phyloP scores from a whole-genome alignment of 1,140 invertebrate species.

The Meloidogyne chitwoodi region DNA sequence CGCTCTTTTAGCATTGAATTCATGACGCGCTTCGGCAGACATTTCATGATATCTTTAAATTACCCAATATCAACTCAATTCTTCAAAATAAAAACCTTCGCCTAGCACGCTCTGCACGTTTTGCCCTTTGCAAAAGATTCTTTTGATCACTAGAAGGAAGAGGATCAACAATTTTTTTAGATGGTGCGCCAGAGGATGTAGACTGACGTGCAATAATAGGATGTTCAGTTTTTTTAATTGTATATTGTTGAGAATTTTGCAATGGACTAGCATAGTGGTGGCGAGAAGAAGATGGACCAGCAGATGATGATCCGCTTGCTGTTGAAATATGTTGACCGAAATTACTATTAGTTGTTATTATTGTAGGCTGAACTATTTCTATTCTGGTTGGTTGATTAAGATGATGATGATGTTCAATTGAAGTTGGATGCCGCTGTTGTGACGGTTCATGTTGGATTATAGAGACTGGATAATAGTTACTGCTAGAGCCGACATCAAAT shows the following conservation, averaged over 20 bases:
- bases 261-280: not conserved
- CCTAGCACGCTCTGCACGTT: constrained; percentile 24
- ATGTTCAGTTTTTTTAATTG: constrained; percentile 7
- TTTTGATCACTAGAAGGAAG: constrained; percentile 7
- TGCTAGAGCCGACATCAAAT: constrained; percentile 1
- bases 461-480: constrained; percentile 17
- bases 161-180: not conserved
- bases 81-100: not conserved
- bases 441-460: constrained; percentile 16
- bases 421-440: constrained; percentile 2
- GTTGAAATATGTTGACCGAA: constrained; percentile 1
- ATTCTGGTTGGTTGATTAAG: constrained; percentile 6
- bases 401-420: constrained; percentile 9
- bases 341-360: constrained; percentile 13
- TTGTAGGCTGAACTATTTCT: constrained; percentile 18
- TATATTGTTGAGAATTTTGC: constrained; percentile 9
- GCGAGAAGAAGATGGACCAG: not conserved
- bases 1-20: constrained; percentile 28
- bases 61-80: not conserved
- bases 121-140: constrained; percentile 13
- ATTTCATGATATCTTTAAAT: constrained; percentile 29
- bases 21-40: constrained; percentile 25
- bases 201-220: not conserved
- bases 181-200: not conserved
- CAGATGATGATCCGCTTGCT: not conserved